These are phyloP conservation scores for Synanthedon vespiformis DNA, from an alignment of 2,888 invertebrate genomes.

Conservation along the genomic window DNA sequence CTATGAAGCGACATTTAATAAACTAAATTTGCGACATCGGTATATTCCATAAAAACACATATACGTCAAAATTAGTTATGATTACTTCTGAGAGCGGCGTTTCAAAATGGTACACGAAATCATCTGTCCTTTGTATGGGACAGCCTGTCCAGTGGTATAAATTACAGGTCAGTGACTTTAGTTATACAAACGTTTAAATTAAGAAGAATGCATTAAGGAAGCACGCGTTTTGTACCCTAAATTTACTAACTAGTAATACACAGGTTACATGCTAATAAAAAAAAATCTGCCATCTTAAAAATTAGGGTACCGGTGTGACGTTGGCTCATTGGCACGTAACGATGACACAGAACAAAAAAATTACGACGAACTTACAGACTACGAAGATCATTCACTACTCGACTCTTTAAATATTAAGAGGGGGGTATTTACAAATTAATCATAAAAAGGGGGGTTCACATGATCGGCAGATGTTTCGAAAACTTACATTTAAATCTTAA, in stretches of 20 bases:
- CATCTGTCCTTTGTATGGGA: too few species aligned
- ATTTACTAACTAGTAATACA: slow-evolving; percentile 37
- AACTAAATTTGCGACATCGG: too few species aligned
- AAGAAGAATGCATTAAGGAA: slow-evolving; percentile 46
- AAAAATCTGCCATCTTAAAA: background rate
- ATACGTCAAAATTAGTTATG: too few species aligned
- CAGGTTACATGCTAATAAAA: slow-evolving; percentile 13
- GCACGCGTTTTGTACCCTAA: slow-evolving; percentile 52
- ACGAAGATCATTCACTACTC: slow-evolving; percentile 57
- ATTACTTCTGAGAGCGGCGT: too few species aligned
- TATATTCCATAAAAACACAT: too few species aligned
- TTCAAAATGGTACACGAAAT: too few species aligned
- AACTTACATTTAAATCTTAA: slow-evolving; percentile 24
- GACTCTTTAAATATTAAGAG: slow-evolving; percentile 22
- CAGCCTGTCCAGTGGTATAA: too few species aligned
- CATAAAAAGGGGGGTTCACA: slow-evolving; percentile 19
- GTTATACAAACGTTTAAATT: too few species aligned
- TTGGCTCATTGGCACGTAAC: slow-evolving; percentile 59
- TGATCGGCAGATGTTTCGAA: slow-evolving; percentile 29
- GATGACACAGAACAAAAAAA: slow-evolving; percentile 54
- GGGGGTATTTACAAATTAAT: slow-evolving; percentile 35
- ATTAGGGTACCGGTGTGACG: background rate
- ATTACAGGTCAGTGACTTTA: too few species aligned
- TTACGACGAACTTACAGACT: slow-evolving; percentile 29
- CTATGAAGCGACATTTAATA: too few species aligned